Percentiles rank a stretch among this genome's conserved stretches.
Conservation (phyloP, 1,140 invertebrate species). For the Papilio dardanus region DNA sequence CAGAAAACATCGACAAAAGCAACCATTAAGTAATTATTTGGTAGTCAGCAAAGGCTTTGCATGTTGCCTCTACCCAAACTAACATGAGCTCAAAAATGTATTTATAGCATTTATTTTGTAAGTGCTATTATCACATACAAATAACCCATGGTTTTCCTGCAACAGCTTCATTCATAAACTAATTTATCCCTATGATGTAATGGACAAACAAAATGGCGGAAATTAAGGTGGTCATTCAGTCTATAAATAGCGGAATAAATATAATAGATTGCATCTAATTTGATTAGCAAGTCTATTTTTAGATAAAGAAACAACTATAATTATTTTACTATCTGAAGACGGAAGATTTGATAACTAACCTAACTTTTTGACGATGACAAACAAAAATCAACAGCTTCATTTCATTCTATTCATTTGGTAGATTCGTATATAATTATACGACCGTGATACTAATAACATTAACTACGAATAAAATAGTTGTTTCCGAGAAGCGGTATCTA, state of each 20-base stretch:
- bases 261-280: not conserved
- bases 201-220: not conserved
- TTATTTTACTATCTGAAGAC: not conserved
- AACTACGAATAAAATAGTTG: not conserved
- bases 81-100: not conserved
- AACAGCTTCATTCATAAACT: not conserved
- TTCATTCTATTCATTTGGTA: not conserved
- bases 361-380: conserved; percentile 1
- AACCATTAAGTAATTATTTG: too few species aligned
- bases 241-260: not conserved
- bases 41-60: too few species aligned
- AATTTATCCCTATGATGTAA: not conserved
- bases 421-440: not conserved
- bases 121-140: not conserved
- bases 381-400: not conserved
- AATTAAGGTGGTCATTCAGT: not conserved
- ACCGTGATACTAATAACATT: conserved; percentile 9
- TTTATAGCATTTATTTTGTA: not conserved
- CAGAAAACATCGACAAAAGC: too few species aligned
- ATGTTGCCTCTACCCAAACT: not conserved
- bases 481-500: not conserved
- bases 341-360: not conserved
- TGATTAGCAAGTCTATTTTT: not conserved
- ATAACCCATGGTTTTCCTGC: not conserved
- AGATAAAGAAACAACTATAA: not conserved